Evolutionary conservation across 2,797 vertebrate species (phyloP).

Genomic region (Onychomys leucogaster): DNA sequence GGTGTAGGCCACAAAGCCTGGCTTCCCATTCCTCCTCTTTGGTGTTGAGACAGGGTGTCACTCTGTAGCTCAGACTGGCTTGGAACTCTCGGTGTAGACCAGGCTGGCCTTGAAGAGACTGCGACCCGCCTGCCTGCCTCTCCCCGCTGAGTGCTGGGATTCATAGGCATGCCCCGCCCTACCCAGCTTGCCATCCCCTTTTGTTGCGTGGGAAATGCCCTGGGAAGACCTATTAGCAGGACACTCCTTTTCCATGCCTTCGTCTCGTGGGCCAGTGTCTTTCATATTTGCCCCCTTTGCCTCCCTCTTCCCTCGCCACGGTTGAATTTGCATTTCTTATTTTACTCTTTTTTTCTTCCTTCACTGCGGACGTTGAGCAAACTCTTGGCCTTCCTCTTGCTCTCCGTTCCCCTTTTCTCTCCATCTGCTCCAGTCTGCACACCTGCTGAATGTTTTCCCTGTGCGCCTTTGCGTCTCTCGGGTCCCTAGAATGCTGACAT

Average conservation of each 20-base stretch:
- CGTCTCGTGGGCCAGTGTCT: slow-evolving; percentile 10
- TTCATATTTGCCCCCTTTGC: not conserved
- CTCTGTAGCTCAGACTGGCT: not conserved
- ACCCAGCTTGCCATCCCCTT: not conserved
- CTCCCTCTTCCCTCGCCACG: not conserved
- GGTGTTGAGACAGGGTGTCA: not conserved
- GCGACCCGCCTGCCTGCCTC: not conserved
- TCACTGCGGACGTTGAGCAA: not conserved
- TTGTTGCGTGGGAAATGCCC: not conserved
- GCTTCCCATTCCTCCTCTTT: not conserved
- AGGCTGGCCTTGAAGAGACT: not conserved
- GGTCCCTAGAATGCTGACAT: not conserved
- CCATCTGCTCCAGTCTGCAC: not conserved
- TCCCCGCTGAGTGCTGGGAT: not conserved
- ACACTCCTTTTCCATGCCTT: not conserved
- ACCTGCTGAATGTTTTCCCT: not conserved
- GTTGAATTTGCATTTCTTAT: not conserved
- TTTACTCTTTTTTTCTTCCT: not conserved
- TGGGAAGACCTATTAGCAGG: not conserved
- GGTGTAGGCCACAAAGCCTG: not conserved
- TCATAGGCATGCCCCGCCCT: not conserved
- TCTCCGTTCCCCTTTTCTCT: not conserved
- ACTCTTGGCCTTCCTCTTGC: not conserved
- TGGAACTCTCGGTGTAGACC: not conserved
- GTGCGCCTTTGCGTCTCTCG: not conserved